Conservation (phyloP, 2,797 vertebrate genomes). For the Tadarida brasiliensis region DNA sequence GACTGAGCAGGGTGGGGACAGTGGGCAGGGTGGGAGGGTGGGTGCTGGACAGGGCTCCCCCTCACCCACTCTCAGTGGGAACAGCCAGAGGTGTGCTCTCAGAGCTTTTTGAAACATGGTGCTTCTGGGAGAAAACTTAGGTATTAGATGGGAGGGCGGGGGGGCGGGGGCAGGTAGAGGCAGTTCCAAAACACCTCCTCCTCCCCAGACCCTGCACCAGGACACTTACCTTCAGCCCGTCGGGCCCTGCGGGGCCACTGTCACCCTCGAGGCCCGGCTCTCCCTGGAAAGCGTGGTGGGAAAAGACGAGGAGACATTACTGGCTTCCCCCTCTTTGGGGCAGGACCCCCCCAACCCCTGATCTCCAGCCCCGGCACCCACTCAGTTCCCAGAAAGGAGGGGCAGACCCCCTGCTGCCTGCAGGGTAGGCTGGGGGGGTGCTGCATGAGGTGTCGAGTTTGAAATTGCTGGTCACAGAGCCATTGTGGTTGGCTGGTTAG, state of each 20-base stretch:
- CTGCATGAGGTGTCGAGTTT: background rate
- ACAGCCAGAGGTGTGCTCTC: fast-evolving
- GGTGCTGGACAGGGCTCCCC: too few species aligned
- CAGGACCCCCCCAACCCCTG: background rate
- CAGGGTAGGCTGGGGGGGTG: background rate
- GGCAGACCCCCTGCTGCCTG: background rate
- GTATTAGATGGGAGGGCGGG: background rate
- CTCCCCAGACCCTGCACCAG: background rate
- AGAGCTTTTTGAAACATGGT: background rate
- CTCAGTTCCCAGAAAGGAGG: background rate
- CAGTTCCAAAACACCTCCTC: background rate
- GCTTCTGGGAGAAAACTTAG: background rate
- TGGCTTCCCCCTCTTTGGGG: background rate
- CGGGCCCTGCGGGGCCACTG: slow-evolving; percentile 91
- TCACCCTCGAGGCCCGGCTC: slow-evolving; percentile 96
- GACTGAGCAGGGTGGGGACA: background rate
- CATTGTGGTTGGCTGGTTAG: background rate
- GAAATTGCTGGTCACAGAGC: background rate
- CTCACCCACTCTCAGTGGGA: fast-evolving
- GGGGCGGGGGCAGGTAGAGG: background rate
- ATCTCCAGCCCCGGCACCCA: background rate
- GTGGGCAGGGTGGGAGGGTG: fast-evolving
- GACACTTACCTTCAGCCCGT: slow-evolving; percentile 93
- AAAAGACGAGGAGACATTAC: background rate
- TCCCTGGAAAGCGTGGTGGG: slow-evolving; percentile 89